Conservation (phyloP, 2,888 invertebrate species). For the Phymatocera aterrima region DNA sequence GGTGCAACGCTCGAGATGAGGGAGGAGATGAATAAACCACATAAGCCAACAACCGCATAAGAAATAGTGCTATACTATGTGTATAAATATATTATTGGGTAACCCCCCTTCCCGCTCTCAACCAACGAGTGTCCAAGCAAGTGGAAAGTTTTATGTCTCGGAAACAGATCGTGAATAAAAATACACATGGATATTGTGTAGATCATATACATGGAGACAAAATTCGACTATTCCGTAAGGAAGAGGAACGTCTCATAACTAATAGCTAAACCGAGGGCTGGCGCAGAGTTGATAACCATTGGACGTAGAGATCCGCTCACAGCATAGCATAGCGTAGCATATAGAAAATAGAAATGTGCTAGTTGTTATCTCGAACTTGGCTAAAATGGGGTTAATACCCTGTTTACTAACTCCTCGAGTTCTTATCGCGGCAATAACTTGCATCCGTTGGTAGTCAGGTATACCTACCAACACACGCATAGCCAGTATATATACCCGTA, state of each 20-base stretch:
- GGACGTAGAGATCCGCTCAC: not conserved
- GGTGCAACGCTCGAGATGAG: not conserved
- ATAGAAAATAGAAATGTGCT: not conserved
- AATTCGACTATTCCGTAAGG: no score
- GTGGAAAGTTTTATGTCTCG: slow-evolving; percentile 27
- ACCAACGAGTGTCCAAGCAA: slow-evolving; percentile 25
- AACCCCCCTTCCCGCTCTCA: no score
- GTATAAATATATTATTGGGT: not conserved
- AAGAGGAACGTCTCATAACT: no score
- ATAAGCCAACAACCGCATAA: no score
- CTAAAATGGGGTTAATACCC: slow-evolving; percentile 64
- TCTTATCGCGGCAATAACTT: slow-evolving; percentile 61
- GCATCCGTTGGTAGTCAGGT: slow-evolving; percentile 44
- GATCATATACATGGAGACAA: no score
- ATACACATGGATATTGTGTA: no score
- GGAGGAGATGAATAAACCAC: no score
- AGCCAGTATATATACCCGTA: slow-evolving; percentile 28
- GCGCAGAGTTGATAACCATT: slow-evolving; percentile 4
- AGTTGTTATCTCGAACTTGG: slow-evolving; percentile 36
- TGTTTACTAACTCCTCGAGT: slow-evolving; percentile 61
- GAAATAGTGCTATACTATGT: not conserved
- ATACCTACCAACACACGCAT: no score
- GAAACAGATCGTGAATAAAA: slow-evolving; percentile 22
- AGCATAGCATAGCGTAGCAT: not conserved
- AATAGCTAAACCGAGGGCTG: not conserved